Percentiles rank a stretch among this genome's conserved stretches.
phyloP scores from a whole-genome alignment of 2,888 invertebrate genomes.

The Clostera curtula region DNA sequence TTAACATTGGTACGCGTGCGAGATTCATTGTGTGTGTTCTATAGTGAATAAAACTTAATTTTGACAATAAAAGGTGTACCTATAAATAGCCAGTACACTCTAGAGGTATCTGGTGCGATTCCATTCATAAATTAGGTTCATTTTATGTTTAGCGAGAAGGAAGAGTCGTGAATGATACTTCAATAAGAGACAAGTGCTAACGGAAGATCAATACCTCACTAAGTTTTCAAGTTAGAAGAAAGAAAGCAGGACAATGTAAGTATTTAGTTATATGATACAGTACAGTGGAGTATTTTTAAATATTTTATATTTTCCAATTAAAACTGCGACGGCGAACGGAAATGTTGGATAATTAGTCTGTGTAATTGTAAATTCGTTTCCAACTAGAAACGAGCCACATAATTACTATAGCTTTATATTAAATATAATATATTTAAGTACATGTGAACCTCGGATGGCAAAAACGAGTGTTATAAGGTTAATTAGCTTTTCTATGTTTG shows the following conservation, averaged over 20 bases:
- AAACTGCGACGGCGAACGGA: too few species aligned
- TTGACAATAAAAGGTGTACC: conserved; percentile 26
- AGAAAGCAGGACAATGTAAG: conserved; percentile 24
- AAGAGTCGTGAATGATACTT: conserved; percentile 35
- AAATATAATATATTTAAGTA: too few species aligned
- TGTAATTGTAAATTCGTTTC: too few species aligned
- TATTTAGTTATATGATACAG: conserved; percentile 9
- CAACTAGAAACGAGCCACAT: too few species aligned
- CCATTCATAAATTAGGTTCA: conserved; percentile 67
- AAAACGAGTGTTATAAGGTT: too few species aligned
- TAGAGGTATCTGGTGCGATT: conserved; percentile 43
- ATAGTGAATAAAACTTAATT: conserved; percentile 15
- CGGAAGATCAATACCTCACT: conserved; percentile 16
- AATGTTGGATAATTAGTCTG: too few species aligned
- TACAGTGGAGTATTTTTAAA: too few species aligned
- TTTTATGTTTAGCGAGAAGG: conserved; percentile 55
- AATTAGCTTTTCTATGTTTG: too few species aligned
- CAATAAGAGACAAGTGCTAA: conserved; percentile 15
- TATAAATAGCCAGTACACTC: conserved; percentile 58
- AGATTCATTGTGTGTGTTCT: conserved; percentile 29
- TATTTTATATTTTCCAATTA: too few species aligned
- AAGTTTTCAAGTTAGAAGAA: conserved; percentile 8
- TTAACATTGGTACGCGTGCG: conserved; percentile 23
- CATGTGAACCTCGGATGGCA: too few species aligned
- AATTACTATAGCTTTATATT: too few species aligned